Base-by-base conservation (phyloP, 2,888 invertebrate species). In the Platycheirus albimanus region DNA sequence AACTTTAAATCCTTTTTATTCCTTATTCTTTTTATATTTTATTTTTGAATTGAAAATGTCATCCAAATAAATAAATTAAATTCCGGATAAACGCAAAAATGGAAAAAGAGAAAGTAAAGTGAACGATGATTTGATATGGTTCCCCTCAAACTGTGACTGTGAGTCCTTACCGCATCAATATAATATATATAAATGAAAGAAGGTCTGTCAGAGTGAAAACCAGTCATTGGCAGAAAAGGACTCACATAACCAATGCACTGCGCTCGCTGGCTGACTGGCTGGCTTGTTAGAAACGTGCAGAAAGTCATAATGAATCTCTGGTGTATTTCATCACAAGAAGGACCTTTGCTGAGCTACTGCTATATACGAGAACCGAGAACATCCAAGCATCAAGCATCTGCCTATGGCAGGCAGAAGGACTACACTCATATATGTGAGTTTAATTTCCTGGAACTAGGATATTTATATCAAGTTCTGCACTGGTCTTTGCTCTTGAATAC, bases 381-480 rank as follows among this genome's bases (percentile, higher is more conserved):
- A n/a, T n/a, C n/a, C n/a, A n/a, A n/a, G n/a, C n/a, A n/a, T n/a
- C n/a, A n/a, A 56, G 45, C 64, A 71, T 58, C 70, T 80, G 80
- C 70, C 66, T 66, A 61, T 47, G 80, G 70, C 80, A 75, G 61
- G 36, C 36, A 49, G n/a, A 15, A 66, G 51, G 20, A 33, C 43
- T 54, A 38, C 33, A n/a, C 49, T 43, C 51, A 67, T 51, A 63
- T 67, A 67, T 56, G 61, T 72, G 47, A 72, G 71, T 83, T 77
- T 83, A 77, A 83, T 83, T 77, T 77, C 77, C 81, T 83, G 71
- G 47, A 72, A 69, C 67, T 72, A 63, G 38, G 41, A 67, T 77
- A 81, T 77, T 77, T 71, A 67, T 81, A 61, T 24, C 56, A 51
- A 80, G 66, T 81, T 52, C 77, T 54, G 66, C 66, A 49, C 10